Evolutionary conservation across 2,888 invertebrate species (phyloP), one percentile per base, ranked within the genome.

Genomic region (Linyphia triangularis): DNA sequence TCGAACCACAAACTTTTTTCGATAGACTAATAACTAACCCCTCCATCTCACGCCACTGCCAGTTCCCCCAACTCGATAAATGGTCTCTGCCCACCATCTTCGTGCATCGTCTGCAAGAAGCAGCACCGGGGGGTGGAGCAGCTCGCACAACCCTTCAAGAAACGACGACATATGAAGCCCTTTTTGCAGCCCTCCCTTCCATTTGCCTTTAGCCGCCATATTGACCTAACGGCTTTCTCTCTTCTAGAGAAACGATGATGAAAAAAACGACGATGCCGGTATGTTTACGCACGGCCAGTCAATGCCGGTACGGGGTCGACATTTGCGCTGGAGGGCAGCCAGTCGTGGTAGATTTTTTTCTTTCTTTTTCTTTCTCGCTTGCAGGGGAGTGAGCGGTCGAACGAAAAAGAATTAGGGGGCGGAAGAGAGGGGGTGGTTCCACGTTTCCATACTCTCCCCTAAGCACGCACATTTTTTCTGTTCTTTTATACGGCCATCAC

Each of bases 201-300:
- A 16, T 13, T 5, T n/a, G n/a, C n/a, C 43, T 24, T 24, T 13
- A 51, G 83, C 85, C 77, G 85, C 85, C 85, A 85, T 85, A 78
- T 85, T 85, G 85, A 85, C 85, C 78, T 78, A 86, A 86, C 79
- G 65, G 73, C 85, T 77, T 77, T 67, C 24, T 37, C 24, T 24
- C 57, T 37, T 10, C n/a, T n/a, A n/a, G n/a, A 63, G 19, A 69
- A n/a, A 24, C 1, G 43, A 24, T 5, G n/a, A 51, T 37, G 9
- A 24, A 40, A 69, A 9, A 26, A 26, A 43, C 24, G 26, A 19
- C 33, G 77, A 77, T 19, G 84, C 75, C 77, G 75, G 84, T 84
- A 51, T 77, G 77, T 84, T 84, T 84, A 84, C 84, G 84, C 84
- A 28, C 67, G 75, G 84, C 84, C 75, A 77, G 84, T 84, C 83